phyloP scores from a whole-genome alignment of 2,888 invertebrate genomes.

The Eristalinus sepulchralis region DNA sequence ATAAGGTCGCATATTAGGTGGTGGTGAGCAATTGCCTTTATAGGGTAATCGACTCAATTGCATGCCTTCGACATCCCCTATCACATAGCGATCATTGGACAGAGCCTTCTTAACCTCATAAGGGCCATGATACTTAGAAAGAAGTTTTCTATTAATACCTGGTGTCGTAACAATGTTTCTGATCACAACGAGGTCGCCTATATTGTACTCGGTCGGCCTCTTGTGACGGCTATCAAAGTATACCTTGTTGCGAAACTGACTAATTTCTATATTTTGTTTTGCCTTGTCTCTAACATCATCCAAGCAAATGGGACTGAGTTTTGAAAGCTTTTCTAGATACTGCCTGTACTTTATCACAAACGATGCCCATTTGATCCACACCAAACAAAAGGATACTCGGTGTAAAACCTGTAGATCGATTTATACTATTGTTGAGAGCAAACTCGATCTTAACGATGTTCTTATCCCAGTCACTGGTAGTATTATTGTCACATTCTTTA shows the following conservation, averaged over 20 bases:
- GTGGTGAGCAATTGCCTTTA: constrained; percentile 3
- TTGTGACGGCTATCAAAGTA: constrained; percentile 7
- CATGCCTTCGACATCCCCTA: background rate
- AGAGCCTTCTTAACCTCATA: background rate
- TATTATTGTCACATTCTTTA: constrained; percentile 19
- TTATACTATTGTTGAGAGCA: constrained; percentile 73
- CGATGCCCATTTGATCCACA: constrained; percentile 71
- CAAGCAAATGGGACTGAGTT: background rate
- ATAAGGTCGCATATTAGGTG: background rate
- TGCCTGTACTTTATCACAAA: constrained; percentile 62
- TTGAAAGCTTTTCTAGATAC: constrained; percentile 21
- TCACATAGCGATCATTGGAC: background rate
- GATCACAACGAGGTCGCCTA: constrained; percentile 36
- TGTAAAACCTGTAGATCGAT: constrained; percentile 72
- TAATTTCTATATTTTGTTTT: background rate
- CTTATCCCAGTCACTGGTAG: constrained; percentile 10
- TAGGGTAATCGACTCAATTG: constrained; percentile 8
- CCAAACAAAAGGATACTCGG: constrained; percentile 74
- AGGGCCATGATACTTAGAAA: background rate
- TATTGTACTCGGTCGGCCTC: background rate
- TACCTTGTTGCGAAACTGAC: background rate
- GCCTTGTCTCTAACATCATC: background rate
- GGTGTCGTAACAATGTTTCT: background rate
- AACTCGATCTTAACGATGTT: constrained; percentile 73
- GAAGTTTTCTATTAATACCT: background rate